phyloP scores from a whole-genome alignment of 1,140 invertebrate species.

The Vanessa tameamea region DNA sequence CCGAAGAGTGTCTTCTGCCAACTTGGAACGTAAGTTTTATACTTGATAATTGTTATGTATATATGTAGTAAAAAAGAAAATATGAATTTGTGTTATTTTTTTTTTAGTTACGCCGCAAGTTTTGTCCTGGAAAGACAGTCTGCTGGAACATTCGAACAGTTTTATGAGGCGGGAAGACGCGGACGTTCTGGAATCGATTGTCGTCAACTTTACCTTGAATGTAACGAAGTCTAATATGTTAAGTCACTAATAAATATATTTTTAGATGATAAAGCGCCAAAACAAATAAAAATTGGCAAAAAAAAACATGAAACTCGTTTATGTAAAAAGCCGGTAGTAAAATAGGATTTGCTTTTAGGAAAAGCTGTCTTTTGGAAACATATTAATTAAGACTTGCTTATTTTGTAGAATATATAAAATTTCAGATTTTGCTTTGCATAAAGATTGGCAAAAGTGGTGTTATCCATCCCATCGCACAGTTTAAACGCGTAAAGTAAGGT shows the following conservation, averaged over 20 bases:
- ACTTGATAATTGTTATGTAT: background rate
- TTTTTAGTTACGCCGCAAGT: conserved; percentile 89
- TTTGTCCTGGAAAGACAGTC: conserved; percentile 89
- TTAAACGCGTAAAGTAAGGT: conserved; percentile 37
- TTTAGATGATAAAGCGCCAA: conserved; percentile 7
- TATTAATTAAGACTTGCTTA: background rate
- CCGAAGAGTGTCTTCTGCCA: conserved; percentile 94
- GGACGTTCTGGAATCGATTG: conserved; percentile 93
- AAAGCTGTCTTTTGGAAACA: conserved; percentile 1
- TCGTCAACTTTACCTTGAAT: conserved; percentile 89
- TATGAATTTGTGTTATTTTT: conserved; percentile 7
- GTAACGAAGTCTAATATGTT: conserved; percentile 88
- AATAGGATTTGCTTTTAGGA: background rate
- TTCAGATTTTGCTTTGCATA: conserved; percentile 14
- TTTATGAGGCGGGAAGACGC: conserved; percentile 90
- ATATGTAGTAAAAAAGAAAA: background rate
- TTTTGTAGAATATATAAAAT: conserved; percentile 5
- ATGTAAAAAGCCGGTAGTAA: conserved; percentile 5
- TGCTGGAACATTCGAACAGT: conserved; percentile 87
- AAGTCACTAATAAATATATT: conserved; percentile 32
- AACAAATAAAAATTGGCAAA: background rate
- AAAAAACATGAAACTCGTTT: background rate
- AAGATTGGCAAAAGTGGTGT: conserved; percentile 15
- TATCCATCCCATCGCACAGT: conserved; percentile 56
- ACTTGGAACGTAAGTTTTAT: conserved; percentile 92